Conservation (phyloP, 2,113 vertebrate species). For the Telmatochromis brichardi region DNA sequence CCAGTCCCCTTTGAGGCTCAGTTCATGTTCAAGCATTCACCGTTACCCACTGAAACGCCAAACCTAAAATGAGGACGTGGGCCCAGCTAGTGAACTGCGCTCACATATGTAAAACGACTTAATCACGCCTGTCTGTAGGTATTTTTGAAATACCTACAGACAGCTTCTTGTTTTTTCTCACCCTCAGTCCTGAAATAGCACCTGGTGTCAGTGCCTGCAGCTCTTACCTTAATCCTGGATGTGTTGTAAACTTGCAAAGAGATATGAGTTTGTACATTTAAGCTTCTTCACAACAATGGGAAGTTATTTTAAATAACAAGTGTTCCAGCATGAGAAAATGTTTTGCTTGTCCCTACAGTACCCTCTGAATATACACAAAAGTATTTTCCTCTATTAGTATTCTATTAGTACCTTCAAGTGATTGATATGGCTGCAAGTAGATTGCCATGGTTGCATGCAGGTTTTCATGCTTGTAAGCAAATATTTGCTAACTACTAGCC, state of each 20-base stretch:
- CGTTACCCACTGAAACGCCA: accelerated
- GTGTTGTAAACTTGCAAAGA: not conserved
- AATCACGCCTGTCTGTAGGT: not conserved
- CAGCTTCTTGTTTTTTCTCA: not conserved
- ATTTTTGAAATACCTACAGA: not conserved
- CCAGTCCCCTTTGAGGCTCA: not conserved
- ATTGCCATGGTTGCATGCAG: not conserved
- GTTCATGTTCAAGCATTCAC: not conserved
- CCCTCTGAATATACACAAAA: not conserved
- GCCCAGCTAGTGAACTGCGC: not conserved
- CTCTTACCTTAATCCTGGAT: not conserved
- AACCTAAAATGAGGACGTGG: not conserved
- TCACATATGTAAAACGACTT: not conserved
- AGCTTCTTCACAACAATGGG: not conserved
- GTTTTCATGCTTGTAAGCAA: not conserved
- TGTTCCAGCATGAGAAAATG: not conserved
- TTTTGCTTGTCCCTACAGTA: not conserved
- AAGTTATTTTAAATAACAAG: not conserved
- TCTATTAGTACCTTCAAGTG: not conserved
- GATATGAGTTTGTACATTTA: not conserved
- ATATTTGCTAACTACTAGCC: not conserved
- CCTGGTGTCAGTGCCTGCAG: not conserved
- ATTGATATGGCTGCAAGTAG: not conserved
- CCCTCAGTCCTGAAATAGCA: not conserved
- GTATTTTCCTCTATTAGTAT: not conserved